These are phyloP conservation scores for Lordiphosa stackelbergi DNA, from an alignment of 1,140 invertebrate genomes.

Conservation along the genomic window DNA sequence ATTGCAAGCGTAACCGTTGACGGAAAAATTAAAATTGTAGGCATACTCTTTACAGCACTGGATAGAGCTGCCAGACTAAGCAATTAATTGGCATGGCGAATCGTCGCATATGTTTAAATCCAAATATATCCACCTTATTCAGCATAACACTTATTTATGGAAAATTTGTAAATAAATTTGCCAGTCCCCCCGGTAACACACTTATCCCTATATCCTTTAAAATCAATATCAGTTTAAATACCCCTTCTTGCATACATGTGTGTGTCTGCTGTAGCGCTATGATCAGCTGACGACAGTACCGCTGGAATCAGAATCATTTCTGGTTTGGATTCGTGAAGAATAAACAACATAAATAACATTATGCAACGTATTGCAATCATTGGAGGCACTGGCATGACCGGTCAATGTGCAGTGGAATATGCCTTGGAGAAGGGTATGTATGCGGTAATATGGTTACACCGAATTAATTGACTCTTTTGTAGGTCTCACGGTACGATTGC, in stretches of 20 bases:
- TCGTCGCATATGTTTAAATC: slow-evolving; percentile 1
- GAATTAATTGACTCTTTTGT: slow-evolving; percentile 22
- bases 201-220: neutral
- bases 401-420: slow-evolving; percentile 84
- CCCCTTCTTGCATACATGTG: neutral
- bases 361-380: slow-evolving; percentile 89
- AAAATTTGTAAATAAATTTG: slow-evolving; percentile 34
- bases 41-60: too few relatives aligned
- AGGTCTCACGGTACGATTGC: slow-evolving; percentile 84
- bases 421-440: slow-evolving; percentile 86
- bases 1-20: too few relatives aligned
- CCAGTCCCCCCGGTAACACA: slow-evolving; percentile 5
- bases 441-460: neutral
- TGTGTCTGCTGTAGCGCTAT: slow-evolving; percentile 11
- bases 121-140: slow-evolving; percentile 1
- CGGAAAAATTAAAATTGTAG: too few relatives aligned
- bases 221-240: neutral
- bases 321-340: slow-evolving; percentile 24
- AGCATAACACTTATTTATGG: slow-evolving; percentile 24
- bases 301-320: slow-evolving; percentile 34
- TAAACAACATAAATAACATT: slow-evolving; percentile 18
- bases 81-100: neutral
- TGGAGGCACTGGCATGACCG: slow-evolving; percentile 88
- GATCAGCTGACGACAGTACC: slow-evolving; percentile 43
- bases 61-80: too few relatives aligned